Evolutionary conservation across 2,888 invertebrate species (phyloP).

Genomic region (Byasa hedistus): DNA sequence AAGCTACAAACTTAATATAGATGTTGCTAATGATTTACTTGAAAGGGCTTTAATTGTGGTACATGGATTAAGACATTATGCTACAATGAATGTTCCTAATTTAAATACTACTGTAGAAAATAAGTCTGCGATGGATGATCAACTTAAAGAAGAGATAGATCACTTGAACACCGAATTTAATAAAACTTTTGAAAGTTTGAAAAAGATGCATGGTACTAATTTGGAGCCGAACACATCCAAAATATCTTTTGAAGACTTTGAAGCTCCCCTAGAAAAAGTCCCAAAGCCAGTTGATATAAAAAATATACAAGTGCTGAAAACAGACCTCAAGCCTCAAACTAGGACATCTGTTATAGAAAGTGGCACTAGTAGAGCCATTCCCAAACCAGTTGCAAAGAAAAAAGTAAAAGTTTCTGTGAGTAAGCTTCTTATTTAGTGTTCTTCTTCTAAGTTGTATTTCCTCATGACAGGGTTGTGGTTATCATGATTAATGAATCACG

Average conservation of each 20-base stretch:
- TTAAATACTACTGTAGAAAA: slow-evolving; percentile 45
- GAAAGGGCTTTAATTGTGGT: slow-evolving; percentile 85
- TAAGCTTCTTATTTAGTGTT: slow-evolving; percentile 31
- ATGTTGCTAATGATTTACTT: slow-evolving; percentile 64
- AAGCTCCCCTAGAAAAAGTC: slow-evolving; percentile 41
- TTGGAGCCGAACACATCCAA: slow-evolving; percentile 23
- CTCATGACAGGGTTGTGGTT: too few species aligned
- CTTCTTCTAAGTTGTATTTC: too few species aligned
- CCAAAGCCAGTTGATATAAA: slow-evolving; percentile 32
- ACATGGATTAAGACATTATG: slow-evolving; percentile 84
- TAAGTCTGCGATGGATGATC: slow-evolving; percentile 53
- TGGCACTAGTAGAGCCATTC: slow-evolving; percentile 31
- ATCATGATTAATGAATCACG: too few species aligned
- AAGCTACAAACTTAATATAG: slow-evolving; percentile 50
- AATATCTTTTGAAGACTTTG: slow-evolving; percentile 29
- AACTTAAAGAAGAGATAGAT: slow-evolving; percentile 62
- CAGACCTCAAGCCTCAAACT: not conserved
- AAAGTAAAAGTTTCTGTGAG: slow-evolving; percentile 66
- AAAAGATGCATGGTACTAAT: slow-evolving; percentile 44
- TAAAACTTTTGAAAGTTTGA: slow-evolving; percentile 65
- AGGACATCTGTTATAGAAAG: slow-evolving; percentile 4
- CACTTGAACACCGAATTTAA: slow-evolving; percentile 70
- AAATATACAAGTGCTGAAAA: slow-evolving; percentile 21
- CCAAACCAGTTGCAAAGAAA: slow-evolving; percentile 67
- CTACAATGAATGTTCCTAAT: slow-evolving; percentile 59